Conservation (phyloP, 2,113 vertebrate species). For the Podocnemis expansa region DNA sequence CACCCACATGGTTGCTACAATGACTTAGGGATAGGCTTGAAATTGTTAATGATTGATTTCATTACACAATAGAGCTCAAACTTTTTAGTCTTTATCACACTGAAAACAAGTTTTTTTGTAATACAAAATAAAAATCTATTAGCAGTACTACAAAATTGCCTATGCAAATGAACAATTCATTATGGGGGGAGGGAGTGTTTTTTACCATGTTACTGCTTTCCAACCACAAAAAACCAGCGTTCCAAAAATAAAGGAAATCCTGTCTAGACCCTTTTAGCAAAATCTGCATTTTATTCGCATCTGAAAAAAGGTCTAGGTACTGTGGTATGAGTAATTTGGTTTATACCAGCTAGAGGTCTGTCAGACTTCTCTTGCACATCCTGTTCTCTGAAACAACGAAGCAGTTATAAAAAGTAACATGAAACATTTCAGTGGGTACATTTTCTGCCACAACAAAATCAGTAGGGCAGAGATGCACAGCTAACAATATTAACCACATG, state of each 20-base stretch:
- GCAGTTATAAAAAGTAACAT: background rate
- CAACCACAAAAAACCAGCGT: background rate
- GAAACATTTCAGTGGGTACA: background rate
- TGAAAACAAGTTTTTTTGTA: background rate
- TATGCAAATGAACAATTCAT: background rate
- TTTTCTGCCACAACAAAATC: background rate
- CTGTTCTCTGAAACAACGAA: slow-evolving; percentile 41
- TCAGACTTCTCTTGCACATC: slow-evolving; percentile 12
- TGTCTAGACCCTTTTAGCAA: slow-evolving; percentile 21
- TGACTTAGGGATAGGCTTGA: background rate
- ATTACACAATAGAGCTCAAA: background rate
- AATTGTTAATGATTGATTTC: background rate
- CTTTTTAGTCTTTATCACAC: background rate
- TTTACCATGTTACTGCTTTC: background rate
- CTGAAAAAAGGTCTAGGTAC: slow-evolving; percentile 20
- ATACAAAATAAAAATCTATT: background rate
- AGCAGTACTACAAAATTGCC: background rate
- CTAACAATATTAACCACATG: background rate
- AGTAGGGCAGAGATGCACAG: background rate
- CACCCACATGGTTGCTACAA: background rate
- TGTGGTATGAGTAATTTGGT: background rate
- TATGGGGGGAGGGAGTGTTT: background rate
- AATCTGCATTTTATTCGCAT: background rate
- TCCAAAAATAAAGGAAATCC: slow-evolving; percentile 44
- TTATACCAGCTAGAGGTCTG: slow-evolving; percentile 31